A percentile compares a stretch with the other conserved stretches of the same genome.
Conservation (phyloP, 2,888 invertebrate species). For the Siphlonurus alternatus region DNA sequence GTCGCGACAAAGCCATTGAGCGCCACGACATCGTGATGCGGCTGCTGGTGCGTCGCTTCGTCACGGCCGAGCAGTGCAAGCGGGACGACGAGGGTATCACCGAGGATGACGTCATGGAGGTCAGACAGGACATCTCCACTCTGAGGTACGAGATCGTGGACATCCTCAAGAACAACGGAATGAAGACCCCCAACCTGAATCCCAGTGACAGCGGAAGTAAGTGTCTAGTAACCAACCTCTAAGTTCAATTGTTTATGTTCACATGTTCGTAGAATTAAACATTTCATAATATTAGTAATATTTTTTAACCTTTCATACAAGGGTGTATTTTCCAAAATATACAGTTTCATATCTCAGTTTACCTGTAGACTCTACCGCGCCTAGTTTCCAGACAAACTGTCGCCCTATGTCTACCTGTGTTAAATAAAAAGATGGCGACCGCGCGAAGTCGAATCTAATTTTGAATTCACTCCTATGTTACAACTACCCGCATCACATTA, state of each 20-base stretch:
- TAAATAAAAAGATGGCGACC: too few relatives aligned
- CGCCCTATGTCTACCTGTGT: too few relatives aligned
- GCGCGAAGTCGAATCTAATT: too few relatives aligned
- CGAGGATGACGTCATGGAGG: conserved; percentile 96
- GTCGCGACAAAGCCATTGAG: conserved; percentile 41
- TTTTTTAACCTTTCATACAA: too few relatives aligned
- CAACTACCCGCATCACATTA: too few relatives aligned
- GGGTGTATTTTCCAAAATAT: too few relatives aligned
- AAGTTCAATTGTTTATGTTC: not conserved
- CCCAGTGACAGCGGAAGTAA: conserved; percentile 43
- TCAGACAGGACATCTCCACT: conserved; percentile 89
- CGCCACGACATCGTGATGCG: conserved; percentile 75
- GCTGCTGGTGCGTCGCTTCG: conserved; percentile 73
- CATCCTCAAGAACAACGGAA: conserved; percentile 75
- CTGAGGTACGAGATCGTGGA: conserved; percentile 84
- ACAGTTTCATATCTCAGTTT: too few relatives aligned
- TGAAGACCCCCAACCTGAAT: conserved; percentile 60
- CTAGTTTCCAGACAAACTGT: too few relatives aligned
- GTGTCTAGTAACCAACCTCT: too few relatives aligned
- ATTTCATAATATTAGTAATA: too few relatives aligned
- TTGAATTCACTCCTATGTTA: too few relatives aligned
- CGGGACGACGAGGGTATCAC: conserved; percentile 84
- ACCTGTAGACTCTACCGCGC: too few relatives aligned
- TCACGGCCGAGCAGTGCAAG: conserved; percentile 74
- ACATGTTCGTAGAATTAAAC: not conserved